phyloP scores from a whole-genome alignment of 1,140 invertebrate species.

The Ceratina australensis region DNA sequence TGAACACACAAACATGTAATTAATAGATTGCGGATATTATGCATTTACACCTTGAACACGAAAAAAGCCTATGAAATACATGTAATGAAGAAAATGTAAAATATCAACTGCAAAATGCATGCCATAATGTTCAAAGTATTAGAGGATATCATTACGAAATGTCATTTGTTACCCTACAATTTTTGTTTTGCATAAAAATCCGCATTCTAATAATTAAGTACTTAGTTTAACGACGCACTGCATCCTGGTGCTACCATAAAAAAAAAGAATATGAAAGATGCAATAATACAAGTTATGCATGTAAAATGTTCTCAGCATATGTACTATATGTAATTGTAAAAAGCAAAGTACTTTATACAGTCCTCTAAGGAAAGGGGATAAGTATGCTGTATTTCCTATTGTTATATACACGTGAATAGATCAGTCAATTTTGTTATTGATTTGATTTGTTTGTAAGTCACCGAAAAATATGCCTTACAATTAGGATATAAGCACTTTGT shows the following conservation, averaged over 20 bases:
- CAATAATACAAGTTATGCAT: slow-evolving; percentile 38
- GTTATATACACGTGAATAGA: slow-evolving; percentile 18
- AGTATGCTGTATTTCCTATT: slow-evolving; percentile 26
- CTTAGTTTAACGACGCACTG: slow-evolving; percentile 32
- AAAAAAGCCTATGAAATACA: no score
- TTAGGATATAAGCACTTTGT: slow-evolving; percentile 58
- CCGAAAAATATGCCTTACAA: slow-evolving; percentile 63
- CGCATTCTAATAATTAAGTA: no score
- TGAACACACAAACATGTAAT: slow-evolving; percentile 24
- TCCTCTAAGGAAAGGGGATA: slow-evolving; percentile 1
- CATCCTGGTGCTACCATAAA: slow-evolving; percentile 28
- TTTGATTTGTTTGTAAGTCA: slow-evolving; percentile 53
- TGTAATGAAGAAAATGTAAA: no score
- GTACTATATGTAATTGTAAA: slow-evolving; percentile 8
- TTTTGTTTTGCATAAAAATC: no score
- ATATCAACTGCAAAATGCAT: no score
- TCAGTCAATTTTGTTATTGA: slow-evolving; percentile 38
- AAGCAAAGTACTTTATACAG: slow-evolving; percentile 27
- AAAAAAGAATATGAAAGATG: slow-evolving; percentile 8
- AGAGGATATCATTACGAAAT: no score
- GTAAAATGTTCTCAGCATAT: slow-evolving; percentile 38
- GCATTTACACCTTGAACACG: no score
- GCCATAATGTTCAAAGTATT: no score
- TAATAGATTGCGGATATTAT: neutral
- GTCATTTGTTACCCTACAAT: no score